Evolutionary conservation across 1,140 invertebrate genomes (phyloP).

Genomic region (Eumaeus atala): DNA sequence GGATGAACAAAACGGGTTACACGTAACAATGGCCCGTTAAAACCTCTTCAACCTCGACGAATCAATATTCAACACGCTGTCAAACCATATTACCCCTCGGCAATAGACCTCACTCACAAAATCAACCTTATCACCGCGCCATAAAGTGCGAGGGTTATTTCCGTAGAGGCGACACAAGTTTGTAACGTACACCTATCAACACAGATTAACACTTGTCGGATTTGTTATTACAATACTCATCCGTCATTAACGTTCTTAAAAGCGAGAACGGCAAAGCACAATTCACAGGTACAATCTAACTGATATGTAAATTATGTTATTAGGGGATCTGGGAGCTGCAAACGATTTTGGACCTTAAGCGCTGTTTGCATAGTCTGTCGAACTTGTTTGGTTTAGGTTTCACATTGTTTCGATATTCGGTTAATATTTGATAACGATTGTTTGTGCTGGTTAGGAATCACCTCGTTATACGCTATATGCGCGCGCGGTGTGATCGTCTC

Average conservation of each 20-base stretch:
- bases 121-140: background rate
- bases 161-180: background rate
- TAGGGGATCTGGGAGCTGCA: no score
- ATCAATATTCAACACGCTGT: constrained; percentile 22
- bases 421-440: no score
- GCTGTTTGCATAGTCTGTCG: no score
- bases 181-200: constrained; percentile 4
- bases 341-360: no score
- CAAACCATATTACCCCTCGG: background rate
- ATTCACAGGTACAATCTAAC: constrained; percentile 21
- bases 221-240: constrained; percentile 20
- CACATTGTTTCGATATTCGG: no score
- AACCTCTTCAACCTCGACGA: constrained; percentile 24
- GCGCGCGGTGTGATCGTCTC: no score
- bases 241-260: constrained; percentile 19
- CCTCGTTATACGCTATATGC: no score
- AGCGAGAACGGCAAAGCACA: constrained; percentile 15
- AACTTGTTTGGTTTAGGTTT: no score
- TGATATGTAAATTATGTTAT: background rate
- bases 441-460: no score
- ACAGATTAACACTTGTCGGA: constrained; percentile 21
- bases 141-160: background rate
- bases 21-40: constrained; percentile 14
- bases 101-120: background rate
- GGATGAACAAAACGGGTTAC: constrained; percentile 12